Evolutionary conservation across 2,797 vertebrate species (phyloP).

Genomic region (Chaunax sp.): DNA sequence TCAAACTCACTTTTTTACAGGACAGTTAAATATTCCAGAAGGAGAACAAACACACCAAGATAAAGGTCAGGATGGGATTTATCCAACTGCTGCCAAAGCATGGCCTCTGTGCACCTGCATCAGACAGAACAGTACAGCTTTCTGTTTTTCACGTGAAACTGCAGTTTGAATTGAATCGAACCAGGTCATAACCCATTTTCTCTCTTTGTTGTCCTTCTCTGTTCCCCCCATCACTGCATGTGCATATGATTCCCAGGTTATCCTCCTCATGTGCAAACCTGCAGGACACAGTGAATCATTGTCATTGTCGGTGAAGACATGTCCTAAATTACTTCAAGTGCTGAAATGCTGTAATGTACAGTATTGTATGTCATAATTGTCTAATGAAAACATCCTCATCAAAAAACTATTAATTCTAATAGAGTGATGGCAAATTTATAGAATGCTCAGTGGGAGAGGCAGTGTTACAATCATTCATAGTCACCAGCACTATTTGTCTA

Average conservation of each 20-base stretch:
- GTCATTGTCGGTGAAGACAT: neutral
- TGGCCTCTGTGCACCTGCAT: constrained; percentile 31
- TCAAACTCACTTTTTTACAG: constrained; percentile 16
- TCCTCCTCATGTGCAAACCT: neutral
- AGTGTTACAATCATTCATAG: too few species aligned
- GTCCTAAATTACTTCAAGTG: neutral
- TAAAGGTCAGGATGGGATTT: constrained; percentile 42
- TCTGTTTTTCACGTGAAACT: constrained; percentile 35
- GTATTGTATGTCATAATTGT: neutral
- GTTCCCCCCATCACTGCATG: neutral
- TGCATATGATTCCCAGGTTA: constrained; percentile 10
- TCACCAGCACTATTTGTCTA: too few species aligned
- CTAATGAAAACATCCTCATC: neutral
- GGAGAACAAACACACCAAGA: neutral
- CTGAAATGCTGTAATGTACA: neutral
- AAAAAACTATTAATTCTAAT: too few species aligned
- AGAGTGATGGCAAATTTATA: too few species aligned
- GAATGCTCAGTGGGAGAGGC: too few species aligned
- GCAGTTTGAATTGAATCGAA: constrained; percentile 21
- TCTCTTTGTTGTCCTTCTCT: constrained; percentile 17
- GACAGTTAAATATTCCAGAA: constrained; percentile 14
- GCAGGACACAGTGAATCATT: neutral
- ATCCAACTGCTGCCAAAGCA: constrained; percentile 25
- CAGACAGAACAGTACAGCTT: constrained; percentile 19
- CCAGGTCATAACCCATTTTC: constrained; percentile 15